Evolutionary conservation across 2,888 invertebrate species (phyloP), one percentile per base, ranked within the genome.

Genomic region (Eristalis pertinax): DNA sequence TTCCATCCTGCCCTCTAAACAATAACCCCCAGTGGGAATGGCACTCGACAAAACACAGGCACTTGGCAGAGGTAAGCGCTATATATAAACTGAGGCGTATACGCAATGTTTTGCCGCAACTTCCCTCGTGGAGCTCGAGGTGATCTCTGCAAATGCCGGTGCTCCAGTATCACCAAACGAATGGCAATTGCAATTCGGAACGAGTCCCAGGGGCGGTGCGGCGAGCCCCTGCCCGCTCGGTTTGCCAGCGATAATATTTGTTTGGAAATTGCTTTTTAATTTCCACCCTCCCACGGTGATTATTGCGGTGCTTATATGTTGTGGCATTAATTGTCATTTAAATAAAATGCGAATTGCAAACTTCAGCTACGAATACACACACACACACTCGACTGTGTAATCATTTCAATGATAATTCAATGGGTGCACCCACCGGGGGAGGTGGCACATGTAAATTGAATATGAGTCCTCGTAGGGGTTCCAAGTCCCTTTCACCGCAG

Each of bases 291-390:
- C 29, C 41, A 38, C 43, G n/a, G 64, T 78, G 56, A 35, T 50
- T 22, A 41, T 63, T 68, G 43, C 60, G 41, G 64, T 58, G 78
- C 73, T 65, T 79, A 75, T 62, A 74, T 50, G 50, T 38, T 72
- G 68, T 64, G 50, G 79, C 74, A 84, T 75, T 79, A 84, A 79
- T 84, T 84, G 75, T 64, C 64, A 35, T 79, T 69, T 78, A 69
- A 68, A 78, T 68, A 35, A 78, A 84, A 84, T 84, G 74, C 74
- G 84, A 84, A 79, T 84, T 84, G 84, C 79, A 78, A 79, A 84
- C 15, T 50, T 38, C 22, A 11, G 24, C 7, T 8, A 10, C 26
- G 26, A n/a, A 26, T 5, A 29, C 29, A 29, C 10, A 32, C 8
- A 8, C 10, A 19, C 63, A 56, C 38, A 67, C 26, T 19, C 19